Evolutionary conservation across 2,113 vertebrate genomes (phyloP), one percentile per base, ranked within the genome.

Genomic region (Cathartes aura): DNA sequence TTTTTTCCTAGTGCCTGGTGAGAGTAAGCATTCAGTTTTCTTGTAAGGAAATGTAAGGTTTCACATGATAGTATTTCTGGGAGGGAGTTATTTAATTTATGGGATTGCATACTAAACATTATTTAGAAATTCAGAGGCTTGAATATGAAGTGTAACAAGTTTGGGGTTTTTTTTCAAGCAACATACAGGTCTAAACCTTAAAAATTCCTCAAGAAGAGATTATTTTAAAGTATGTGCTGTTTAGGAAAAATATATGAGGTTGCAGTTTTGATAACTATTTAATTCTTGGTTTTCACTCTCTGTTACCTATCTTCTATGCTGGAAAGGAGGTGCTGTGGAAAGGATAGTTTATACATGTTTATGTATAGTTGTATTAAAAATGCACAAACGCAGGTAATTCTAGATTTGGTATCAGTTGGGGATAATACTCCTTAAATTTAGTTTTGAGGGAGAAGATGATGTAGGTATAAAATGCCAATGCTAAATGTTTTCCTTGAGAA

Each of bases 31-130:
- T 42, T 87, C 42, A 1, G 42, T 60, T 58, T 82, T 53, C 56
- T 15, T 10, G 10, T 9, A 11, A 20, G 55, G 92, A 56, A 71
- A 20, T 30, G 56, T 18, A 1, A 15, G 5, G 24, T 66, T 48
- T 36, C 24, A n/a, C 5, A 0, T 12, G 27, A 23, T 5, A 2
- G 23, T 19, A 1, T 78, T 58, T 89, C n/a, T 40, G 50, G 34
- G 36, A 75, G 19, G 24, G 23, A 21, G 24, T 47, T 38, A 15
- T 11, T 79, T 62, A 10, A 29, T 52, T 42, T 58, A 9, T 11
- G 12, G 47, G 8, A 6, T 8, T 11, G 11, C 20, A 1, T 21
- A 1, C 5, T 52, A 12, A 81, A 36, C 3, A 0, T 20, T 18
- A 5, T 8, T 36, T 56, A 34, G 26, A 40, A 45, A 59, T 38